phyloP scores from a whole-genome alignment of 53 echinoderm and acorn worm genomes.

The Patiria pectinifera region DNA sequence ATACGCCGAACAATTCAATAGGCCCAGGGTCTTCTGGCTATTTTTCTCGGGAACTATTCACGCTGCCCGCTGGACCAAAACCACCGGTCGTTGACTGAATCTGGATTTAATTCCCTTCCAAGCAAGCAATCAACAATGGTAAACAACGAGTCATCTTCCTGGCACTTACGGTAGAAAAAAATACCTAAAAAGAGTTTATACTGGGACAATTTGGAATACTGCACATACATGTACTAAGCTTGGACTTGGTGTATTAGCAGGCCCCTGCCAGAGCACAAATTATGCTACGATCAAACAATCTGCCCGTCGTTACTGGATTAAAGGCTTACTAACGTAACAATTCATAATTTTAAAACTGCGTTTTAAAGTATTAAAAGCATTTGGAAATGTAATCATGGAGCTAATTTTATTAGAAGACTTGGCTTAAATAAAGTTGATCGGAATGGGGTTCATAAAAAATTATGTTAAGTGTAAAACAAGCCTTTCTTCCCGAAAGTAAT shows the following conservation, averaged over 20 bases:
- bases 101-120: constrained; percentile 26
- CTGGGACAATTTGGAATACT: neutral
- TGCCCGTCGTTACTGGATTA: no score
- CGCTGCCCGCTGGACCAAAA: constrained; percentile 56
- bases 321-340: no score
- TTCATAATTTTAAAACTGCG: no score
- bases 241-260: no score
- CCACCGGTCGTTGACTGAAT: constrained; percentile 59
- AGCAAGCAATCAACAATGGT: constrained; percentile 31
- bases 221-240: neutral
- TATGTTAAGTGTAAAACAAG: neutral
- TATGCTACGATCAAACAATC: no score
- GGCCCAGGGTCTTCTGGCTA: constrained; percentile 57
- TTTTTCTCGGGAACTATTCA: constrained; percentile 48
- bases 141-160: constrained; percentile 15
- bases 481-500: neutral
- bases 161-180: neutral
- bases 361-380: no score
- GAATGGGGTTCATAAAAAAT: neutral
- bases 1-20: constrained; percentile 18
- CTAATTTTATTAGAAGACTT: no score
- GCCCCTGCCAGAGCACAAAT: no score
- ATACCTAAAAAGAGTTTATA: neutral
- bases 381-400: no score
- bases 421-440: no score